Evolutionary conservation across 2,113 vertebrate genomes (phyloP), one percentile per base, ranked within the genome.

Genomic region (Corvus moneduloides): DNA sequence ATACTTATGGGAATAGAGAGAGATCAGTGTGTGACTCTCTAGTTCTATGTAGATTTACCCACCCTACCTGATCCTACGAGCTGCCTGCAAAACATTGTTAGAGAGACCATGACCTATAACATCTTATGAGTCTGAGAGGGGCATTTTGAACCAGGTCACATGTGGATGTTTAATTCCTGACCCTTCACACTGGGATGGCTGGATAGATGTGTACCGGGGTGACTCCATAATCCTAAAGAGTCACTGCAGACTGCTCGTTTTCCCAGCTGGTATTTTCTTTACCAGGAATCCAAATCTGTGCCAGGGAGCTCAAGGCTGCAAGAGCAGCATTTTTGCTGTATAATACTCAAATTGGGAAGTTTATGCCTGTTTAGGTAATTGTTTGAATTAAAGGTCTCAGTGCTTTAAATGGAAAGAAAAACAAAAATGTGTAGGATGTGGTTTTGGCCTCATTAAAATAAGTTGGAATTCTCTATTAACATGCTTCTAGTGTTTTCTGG

Each of bases 21-120:
- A 66, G 18, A 62, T 7, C n/a, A 17, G 3, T 4, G 24, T 0
- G 0, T 78, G 33, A 46, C 16, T 81, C 16, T 37, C 2, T 23
- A 21, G 39, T 61, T 87, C 44, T 63, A 44, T 0, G 1, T 1
- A 48, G 54, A 62, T 73, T 33, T 14, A 7, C 35, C n/a, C 18
- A 37, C 39, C 48, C 33, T 33, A 6, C 35, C 30, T 56, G 30
- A 32, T 55, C 20, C 27, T 48, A 15, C 23, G 10, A 43, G 23
- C 13, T 71, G 46, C n/a, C 51, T 56, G 30, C 35, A 85, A 35
- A 74, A 10, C 28, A 9, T 5, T 54, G 10, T 46, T 55, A 28
- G 48, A 33, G 44, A 11, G 33, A 64, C 43, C 21, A 19, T 23
- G 39, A 32, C 7, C 4, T 49, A 1, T 4, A 17, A n/a, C 30